Conservation (phyloP, 2,797 vertebrate genomes). For the Ceryle rudis region DNA sequence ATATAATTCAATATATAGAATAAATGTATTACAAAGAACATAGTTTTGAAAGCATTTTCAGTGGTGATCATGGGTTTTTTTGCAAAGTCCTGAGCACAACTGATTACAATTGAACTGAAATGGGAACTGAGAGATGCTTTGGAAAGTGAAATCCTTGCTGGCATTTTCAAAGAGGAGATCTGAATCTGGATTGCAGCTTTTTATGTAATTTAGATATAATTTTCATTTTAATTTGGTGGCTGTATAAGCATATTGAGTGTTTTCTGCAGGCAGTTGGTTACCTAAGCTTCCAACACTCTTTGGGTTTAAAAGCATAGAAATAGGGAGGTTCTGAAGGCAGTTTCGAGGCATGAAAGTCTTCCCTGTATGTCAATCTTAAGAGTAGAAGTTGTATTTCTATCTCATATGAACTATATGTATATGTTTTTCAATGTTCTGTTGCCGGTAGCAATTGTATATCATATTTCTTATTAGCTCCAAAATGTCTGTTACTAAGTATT, state of each 20-base stretch:
- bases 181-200: slow-evolving; percentile 76
- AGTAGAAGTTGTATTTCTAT: background rate
- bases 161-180: slow-evolving; percentile 67
- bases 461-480: background rate
- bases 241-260: background rate
- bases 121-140: slow-evolving; percentile 23
- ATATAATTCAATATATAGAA: slow-evolving; percentile 74
- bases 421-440: background rate
- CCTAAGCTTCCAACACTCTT: background rate
- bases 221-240: slow-evolving; percentile 47
- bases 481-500: background rate
- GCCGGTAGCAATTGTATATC: background rate
- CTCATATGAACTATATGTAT: background rate
- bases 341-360: background rate
- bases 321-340: background rate
- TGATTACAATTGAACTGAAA: slow-evolving; percentile 61
- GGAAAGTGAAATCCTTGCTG: slow-evolving; percentile 66
- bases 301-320: background rate
- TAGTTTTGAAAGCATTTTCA: slow-evolving; percentile 45
- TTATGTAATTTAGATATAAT: slow-evolving; percentile 48
- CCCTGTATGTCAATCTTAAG: background rate
- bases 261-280: slow-evolving; percentile 37
- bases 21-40: slow-evolving; percentile 38
- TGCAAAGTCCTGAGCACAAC: slow-evolving; percentile 26
- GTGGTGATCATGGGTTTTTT: background rate